Evolutionary conservation across 2,888 invertebrate genomes (phyloP).

Genomic region (Eumacrocentrus americanus): DNA sequence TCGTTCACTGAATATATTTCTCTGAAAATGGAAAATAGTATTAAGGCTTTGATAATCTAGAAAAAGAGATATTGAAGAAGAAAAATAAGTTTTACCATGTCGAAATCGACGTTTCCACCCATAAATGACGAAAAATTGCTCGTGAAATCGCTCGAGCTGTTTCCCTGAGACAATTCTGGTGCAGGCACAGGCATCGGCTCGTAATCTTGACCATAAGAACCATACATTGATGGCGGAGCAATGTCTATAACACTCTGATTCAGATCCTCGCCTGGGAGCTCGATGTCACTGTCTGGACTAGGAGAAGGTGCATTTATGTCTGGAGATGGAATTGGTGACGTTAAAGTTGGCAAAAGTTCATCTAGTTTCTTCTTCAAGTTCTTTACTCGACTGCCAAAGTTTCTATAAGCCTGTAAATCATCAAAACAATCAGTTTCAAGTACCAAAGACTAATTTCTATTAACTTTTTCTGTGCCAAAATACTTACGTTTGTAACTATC

Average conservation of each 20-base stretch:
- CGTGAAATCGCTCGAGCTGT: slow-evolving; percentile 53
- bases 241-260: slow-evolving; percentile 49
- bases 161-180: slow-evolving; percentile 47
- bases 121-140: slow-evolving; percentile 72
- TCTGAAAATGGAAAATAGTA: slow-evolving; percentile 44
- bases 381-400: slow-evolving; percentile 88
- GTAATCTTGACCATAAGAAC: slow-evolving; percentile 57
- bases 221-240: slow-evolving; percentile 56
- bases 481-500: slow-evolving; percentile 91
- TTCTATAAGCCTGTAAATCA: slow-evolving; percentile 92
- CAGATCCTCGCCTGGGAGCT: slow-evolving; percentile 69
- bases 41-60: background rate
- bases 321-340: slow-evolving; percentile 67
- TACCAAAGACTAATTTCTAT: background rate
- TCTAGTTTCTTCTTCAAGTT: slow-evolving; percentile 84
- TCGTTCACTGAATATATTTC: slow-evolving; percentile 56
- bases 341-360: slow-evolving; percentile 76
- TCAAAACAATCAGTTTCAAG: too few species aligned
- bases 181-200: slow-evolving; percentile 54
- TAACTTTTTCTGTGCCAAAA: background rate
- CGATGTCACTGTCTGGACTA: slow-evolving; percentile 81
- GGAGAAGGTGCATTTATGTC: slow-evolving; percentile 76
- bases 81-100: slow-evolving; percentile 50
- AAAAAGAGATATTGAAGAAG: background rate
- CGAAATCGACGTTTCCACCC: slow-evolving; percentile 70